phyloP scores from a whole-genome alignment of 2,888 invertebrate species.

The Eristalis tenax region DNA sequence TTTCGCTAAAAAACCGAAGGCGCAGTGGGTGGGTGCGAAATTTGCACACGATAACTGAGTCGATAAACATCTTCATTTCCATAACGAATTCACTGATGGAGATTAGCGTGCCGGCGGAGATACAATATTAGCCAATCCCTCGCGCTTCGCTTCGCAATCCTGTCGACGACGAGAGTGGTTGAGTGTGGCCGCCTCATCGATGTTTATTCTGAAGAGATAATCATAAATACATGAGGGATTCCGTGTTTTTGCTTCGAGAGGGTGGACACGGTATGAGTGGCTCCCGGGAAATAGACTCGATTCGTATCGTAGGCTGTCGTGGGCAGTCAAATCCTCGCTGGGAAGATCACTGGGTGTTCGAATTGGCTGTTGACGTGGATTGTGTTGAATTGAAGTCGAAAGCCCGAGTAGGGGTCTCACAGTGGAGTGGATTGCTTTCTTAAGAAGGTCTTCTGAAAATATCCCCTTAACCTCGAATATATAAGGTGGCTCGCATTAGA shows the following conservation, averaged over 20 bases:
- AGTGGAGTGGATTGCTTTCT: no score
- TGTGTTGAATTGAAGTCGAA: background rate
- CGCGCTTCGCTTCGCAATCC: background rate
- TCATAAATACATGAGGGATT: background rate
- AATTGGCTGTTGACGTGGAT: background rate
- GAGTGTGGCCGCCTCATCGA: background rate
- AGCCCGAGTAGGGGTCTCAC: no score
- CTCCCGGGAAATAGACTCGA: background rate
- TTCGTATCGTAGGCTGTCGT: background rate
- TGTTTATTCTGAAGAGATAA: background rate
- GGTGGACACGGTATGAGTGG: background rate
- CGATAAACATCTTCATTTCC: constrained; percentile 30
- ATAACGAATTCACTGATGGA: constrained; percentile 38
- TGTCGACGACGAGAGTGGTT: background rate
- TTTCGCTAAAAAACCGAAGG: constrained; percentile 12
- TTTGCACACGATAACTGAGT: constrained; percentile 41
- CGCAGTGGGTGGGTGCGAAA: constrained; percentile 19
- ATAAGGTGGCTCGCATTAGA: no score
- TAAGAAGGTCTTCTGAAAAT: no score
- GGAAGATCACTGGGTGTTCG: background rate
- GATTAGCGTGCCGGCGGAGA: constrained; percentile 6
- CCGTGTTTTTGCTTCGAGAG: background rate
- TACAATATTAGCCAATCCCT: background rate
- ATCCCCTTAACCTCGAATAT: no score
- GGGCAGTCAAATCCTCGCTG: background rate